Base-by-base conservation (phyloP, 2,888 invertebrate species). In the Seira musarum region DNA sequence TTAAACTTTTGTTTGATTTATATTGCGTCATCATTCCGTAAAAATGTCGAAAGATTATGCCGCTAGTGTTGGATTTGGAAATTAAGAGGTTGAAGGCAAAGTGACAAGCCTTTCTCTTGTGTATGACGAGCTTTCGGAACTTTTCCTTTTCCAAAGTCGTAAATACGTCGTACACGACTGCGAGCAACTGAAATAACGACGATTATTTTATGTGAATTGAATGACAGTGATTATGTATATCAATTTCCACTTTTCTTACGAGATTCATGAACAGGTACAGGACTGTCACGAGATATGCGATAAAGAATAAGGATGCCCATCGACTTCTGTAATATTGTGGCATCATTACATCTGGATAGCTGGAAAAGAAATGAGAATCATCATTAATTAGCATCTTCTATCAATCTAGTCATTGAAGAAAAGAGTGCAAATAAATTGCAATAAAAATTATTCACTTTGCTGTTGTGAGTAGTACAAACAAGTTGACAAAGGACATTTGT, bases 341-440 rank as follows among this genome's bases (percentile, higher is more conserved):
- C 96, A 96, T 96, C 96, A 96, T 96, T 21, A 96, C 95, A 89
- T 96, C 96, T 1, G 96, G 96, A 90, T 94, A 96, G 89, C 95
- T 96, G 89, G 68, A 91, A n/a, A n/a, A n/a, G n/a, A n/a, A n/a
- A n/a, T n/a, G n/a, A n/a, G n/a, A n/a, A n/a, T n/a, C n/a, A n/a
- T n/a, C n/a, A 68, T 22, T 66, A 35, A 61, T 69, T 35, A 73
- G 67, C 69, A 69, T 40, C 25, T 66, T 57, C 2, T 30, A 8
- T 46, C 6, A 35, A 70, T 24, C 46, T 24, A 22, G n/a, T 40
- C 22, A 57, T 6, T n/a, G 3, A 19, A 71, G 61, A 19, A 19
- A 61, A 72, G 17, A 63, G n/a, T 30, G 2, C 8, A 30, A 30
- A 30, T 30, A 1, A 64, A 30, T 19, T 66, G 53, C 15, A 67